phyloP scores from a whole-genome alignment of 2,888 invertebrate species.

The Microctonus hyperodae region DNA sequence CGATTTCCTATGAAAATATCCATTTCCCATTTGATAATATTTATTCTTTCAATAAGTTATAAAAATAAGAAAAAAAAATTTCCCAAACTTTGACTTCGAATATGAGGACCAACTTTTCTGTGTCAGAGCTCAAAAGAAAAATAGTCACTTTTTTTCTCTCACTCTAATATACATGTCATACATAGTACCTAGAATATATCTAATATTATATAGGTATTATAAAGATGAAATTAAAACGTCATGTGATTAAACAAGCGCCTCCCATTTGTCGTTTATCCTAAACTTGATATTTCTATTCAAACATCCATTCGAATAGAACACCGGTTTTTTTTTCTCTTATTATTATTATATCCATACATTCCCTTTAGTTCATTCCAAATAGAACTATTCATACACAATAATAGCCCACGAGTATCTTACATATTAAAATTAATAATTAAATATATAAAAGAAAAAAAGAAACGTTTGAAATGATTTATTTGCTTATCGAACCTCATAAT shows the following conservation, averaged over 20 bases:
- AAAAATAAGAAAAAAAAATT: no score
- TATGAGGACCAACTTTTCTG: no score
- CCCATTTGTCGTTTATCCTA: neutral
- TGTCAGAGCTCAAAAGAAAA: no score
- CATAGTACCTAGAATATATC: no score
- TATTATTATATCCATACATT: no score
- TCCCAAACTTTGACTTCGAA: no score
- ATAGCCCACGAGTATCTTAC: neutral
- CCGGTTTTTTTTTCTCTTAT: neutral
- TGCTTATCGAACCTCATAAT: no score
- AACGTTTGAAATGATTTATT: conserved; percentile 34
- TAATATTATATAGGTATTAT: neutral
- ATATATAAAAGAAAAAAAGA: neutral
- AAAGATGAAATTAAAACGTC: neutral
- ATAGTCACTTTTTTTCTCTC: no score
- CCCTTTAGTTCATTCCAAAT: conserved; percentile 16
- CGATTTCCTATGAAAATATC: no score
- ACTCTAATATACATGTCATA: neutral
- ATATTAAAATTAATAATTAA: conserved; percentile 5
- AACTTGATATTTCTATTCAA: conserved; percentile 4
- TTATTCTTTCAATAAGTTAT: no score
- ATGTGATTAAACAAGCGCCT: neutral
- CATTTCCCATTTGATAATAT: no score
- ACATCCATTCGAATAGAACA: neutral
- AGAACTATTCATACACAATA: conserved; percentile 23